phyloP scores from a whole-genome alignment of 2,113 vertebrate genomes.

The Campylomormyrus tamandua region DNA sequence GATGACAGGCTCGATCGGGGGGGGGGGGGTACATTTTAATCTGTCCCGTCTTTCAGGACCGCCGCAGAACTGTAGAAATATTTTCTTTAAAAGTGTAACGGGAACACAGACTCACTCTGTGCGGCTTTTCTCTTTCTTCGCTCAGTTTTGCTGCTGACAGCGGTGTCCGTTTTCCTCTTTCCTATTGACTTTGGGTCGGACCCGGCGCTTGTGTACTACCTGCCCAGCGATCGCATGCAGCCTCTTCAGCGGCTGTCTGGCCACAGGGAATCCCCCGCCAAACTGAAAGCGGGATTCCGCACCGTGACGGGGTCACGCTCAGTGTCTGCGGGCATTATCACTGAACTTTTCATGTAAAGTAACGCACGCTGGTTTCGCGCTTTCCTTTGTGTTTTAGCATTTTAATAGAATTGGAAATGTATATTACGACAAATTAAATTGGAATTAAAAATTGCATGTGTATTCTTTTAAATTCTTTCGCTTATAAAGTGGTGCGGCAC shows the following conservation, averaged over 20 bases:
- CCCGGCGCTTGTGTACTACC: background rate
- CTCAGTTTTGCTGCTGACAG: background rate
- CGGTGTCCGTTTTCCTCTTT: background rate
- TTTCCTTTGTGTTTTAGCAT: background rate
- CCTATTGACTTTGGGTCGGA: background rate
- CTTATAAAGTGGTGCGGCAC: background rate
- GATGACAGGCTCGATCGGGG: background rate
- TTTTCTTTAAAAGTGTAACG: background rate
- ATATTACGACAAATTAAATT: background rate
- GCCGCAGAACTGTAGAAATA: background rate
- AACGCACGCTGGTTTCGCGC: background rate
- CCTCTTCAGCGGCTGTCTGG: background rate
- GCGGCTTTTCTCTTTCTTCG: background rate
- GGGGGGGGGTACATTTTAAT: background rate
- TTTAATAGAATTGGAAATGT: background rate
- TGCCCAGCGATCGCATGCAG: background rate
- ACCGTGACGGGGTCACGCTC: background rate
- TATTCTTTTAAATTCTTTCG: background rate
- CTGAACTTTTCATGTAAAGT: constrained; percentile 5
- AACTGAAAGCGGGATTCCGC: background rate
- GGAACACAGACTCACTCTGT: background rate
- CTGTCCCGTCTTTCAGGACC: background rate
- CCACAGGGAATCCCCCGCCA: background rate
- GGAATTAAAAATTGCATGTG: background rate
- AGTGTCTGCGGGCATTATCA: background rate